Evolutionary conservation across 2,797 vertebrate species (phyloP).

Genomic region (Danio tinwini): DNA sequence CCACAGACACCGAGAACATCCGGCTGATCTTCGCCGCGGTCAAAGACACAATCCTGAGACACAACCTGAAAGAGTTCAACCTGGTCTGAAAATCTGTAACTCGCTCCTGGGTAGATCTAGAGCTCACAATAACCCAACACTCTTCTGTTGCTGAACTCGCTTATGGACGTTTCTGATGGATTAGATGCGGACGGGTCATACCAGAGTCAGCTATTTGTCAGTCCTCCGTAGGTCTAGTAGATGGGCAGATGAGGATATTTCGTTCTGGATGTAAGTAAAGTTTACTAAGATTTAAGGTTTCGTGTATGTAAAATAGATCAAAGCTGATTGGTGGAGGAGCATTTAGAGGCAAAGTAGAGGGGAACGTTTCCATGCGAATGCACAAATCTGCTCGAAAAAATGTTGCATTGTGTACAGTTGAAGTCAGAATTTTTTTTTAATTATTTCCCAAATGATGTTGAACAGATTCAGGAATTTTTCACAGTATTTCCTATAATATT

Average conservation of each 20-base stretch:
- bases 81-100: constrained; percentile 70
- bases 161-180: background rate
- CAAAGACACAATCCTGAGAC: constrained; percentile 90
- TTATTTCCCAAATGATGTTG: too few relatives aligned
- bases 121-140: background rate
- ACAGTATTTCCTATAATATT: too few relatives aligned
- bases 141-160: constrained; percentile 2
- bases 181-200: constrained; percentile 3
- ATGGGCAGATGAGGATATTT: constrained; percentile 16
- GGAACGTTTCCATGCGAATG: background rate
- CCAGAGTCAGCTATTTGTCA: constrained; percentile 2
- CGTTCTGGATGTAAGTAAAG: constrained; percentile 21
- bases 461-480: too few relatives aligned
- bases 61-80: constrained; percentile 88
- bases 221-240: constrained; percentile 25
- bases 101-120: constrained; percentile 29
- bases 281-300: constrained; percentile 26
- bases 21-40: constrained; percentile 87
- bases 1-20: constrained; percentile 92
- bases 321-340: constrained; percentile 9
- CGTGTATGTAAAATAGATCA: constrained; percentile 24
- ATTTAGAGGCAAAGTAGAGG: background rate
- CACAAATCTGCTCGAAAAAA: background rate
- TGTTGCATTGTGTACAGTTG: background rate
- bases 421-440: too few relatives aligned